Evolutionary conservation across 2,888 invertebrate species (phyloP).

Genomic region (Agriopis leucophaearia): DNA sequence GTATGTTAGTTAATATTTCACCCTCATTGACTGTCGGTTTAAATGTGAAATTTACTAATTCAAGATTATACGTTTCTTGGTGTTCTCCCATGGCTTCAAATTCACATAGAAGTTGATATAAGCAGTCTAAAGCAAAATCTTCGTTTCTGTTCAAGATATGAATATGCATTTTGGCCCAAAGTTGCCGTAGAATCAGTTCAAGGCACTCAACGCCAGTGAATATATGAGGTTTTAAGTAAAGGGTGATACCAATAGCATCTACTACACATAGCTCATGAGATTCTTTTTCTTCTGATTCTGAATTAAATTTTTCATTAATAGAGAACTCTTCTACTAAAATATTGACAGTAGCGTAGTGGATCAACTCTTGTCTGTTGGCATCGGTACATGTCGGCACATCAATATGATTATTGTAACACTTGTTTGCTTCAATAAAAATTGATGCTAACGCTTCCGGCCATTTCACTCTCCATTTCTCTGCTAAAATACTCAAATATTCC

Average conservation of each 20-base stretch:
- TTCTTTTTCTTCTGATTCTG: constrained; percentile 57
- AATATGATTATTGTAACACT: constrained; percentile 81
- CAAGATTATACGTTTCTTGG: constrained; percentile 65
- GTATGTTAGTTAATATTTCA: constrained; percentile 70
- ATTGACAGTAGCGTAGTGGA: constrained; percentile 72
- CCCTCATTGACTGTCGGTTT: constrained; percentile 71
- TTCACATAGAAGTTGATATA: constrained; percentile 76
- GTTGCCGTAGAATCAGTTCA: constrained; percentile 70
- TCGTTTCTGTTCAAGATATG: constrained; percentile 74
- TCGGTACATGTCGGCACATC: constrained; percentile 74
- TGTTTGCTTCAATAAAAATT: constrained; percentile 87
- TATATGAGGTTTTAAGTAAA: constrained; percentile 72
- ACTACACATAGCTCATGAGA: constrained; percentile 69
- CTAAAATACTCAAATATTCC: constrained; percentile 86
- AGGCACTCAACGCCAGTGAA: constrained; percentile 69
- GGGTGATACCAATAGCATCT: constrained; percentile 72
- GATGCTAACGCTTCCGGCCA: constrained; percentile 88
- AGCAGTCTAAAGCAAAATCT: constrained; percentile 74
- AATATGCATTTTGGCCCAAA: constrained; percentile 79
- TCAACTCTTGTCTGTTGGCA: constrained; percentile 67
- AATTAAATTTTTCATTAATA: constrained; percentile 71
- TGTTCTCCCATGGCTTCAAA: constrained; percentile 79
- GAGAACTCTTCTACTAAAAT: constrained; percentile 75
- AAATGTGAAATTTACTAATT: constrained; percentile 72
- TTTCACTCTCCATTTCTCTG: constrained; percentile 87